Conservation (phyloP, 2,797 vertebrate genomes). For the Sciaenops ocellatus region DNA sequence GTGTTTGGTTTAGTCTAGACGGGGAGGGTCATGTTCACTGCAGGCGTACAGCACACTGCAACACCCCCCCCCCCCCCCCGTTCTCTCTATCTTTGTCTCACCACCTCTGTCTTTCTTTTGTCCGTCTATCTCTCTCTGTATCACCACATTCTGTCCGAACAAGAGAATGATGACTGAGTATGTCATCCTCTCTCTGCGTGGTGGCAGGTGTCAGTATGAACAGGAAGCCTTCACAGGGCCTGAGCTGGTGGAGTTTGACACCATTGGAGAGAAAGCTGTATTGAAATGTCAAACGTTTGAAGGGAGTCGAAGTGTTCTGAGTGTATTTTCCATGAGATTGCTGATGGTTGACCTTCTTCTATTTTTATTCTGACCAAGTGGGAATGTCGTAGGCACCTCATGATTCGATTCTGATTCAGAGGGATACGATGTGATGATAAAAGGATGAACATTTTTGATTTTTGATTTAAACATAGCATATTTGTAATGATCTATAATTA, state of each 20-base stretch:
- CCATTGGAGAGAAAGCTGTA: background rate
- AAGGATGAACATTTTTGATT: too few species aligned
- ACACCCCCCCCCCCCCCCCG: slow-evolving; percentile 1
- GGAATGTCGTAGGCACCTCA: too few species aligned
- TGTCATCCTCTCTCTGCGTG: background rate
- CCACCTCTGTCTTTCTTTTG: background rate
- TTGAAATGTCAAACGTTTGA: background rate
- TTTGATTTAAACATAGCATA: too few species aligned
- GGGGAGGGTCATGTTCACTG: slow-evolving; percentile 60
- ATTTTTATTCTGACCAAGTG: too few species aligned
- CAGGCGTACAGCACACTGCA: slow-evolving; percentile 48
- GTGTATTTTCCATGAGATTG: slow-evolving; percentile 4
- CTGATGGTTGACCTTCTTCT: background rate
- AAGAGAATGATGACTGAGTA: slow-evolving; percentile 21
- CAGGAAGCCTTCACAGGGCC: slow-evolving; percentile 1
- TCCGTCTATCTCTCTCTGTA: slow-evolving; percentile 3
- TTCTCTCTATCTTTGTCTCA: slow-evolving; percentile 22
- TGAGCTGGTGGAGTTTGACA: slow-evolving; percentile 23
- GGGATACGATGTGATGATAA: too few species aligned
- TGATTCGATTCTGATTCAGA: too few species aligned
- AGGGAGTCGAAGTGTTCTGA: background rate
- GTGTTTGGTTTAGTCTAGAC: slow-evolving; percentile 60
- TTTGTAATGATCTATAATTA: too few species aligned
- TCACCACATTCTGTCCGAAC: slow-evolving; percentile 25
- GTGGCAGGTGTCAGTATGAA: background rate